phyloP scores from a whole-genome alignment of 2,797 vertebrate species.

The Otolemur crassicaudatus region DNA sequence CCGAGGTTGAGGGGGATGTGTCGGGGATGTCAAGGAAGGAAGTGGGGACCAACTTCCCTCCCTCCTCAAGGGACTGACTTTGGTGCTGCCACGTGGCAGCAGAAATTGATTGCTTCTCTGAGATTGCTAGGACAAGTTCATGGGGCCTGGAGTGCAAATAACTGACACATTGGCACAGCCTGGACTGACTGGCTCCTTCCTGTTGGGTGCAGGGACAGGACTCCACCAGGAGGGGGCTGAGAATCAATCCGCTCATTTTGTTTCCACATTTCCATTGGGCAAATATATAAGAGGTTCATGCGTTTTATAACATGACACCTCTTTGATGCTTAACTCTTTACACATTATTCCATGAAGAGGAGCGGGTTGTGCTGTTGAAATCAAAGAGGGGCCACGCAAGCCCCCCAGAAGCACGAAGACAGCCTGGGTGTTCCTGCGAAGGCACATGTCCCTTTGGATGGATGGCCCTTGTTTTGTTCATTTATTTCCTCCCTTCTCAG shows the following conservation, averaged over 20 bases:
- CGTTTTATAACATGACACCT: background rate
- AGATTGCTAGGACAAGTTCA: constrained; percentile 49
- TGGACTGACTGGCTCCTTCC: background rate
- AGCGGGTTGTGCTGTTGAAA: background rate
- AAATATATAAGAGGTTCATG: background rate
- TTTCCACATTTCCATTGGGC: constrained; percentile 17
- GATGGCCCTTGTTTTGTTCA: constrained; percentile 45
- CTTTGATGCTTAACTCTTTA: constrained; percentile 62
- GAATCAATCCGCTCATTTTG: background rate
- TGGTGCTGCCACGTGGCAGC: constrained; percentile 58
- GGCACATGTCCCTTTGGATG: background rate
- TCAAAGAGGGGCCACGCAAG: constrained; percentile 25
- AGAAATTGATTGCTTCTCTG: constrained; percentile 62
- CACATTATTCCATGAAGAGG: background rate
- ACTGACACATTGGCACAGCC: background rate
- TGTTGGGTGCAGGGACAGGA: background rate
- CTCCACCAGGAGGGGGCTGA: background rate
- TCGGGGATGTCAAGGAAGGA: constrained; percentile 34
- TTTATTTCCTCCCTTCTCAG: constrained; percentile 34
- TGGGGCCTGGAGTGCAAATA: constrained; percentile 35
- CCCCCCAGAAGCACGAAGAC: background rate
- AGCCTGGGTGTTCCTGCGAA: constrained; percentile 27
- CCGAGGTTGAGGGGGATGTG: background rate
- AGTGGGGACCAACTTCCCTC: background rate
- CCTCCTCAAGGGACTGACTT: constrained; percentile 44